Base-by-base conservation (phyloP, 2,888 invertebrate species). In the Periphyllus acericola region DNA sequence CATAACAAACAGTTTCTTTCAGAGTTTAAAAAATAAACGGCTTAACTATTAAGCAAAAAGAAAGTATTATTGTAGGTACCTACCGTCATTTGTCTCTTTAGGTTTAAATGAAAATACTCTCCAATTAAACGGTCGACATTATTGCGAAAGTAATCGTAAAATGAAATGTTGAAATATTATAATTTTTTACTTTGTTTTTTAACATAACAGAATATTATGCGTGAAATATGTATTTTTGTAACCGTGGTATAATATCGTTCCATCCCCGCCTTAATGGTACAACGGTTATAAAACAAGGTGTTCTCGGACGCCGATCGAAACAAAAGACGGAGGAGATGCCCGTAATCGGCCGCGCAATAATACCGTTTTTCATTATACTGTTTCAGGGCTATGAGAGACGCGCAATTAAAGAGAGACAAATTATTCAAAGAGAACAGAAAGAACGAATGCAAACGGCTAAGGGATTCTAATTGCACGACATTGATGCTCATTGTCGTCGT, bases 401-500 rank as follows among this genome's bases (percentile, higher is more conserved):
- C 98, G 0, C 96, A 97, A 91, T 93, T 94, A 88, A 94, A 96
- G 89, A 93, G 97, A 66, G 94, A 95, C 91, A 94, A 95, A 90
- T 93, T 97, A 0, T 95, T 96, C 91, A 94, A 95, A 89, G 96
- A 95, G 91, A 96, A 95, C 91, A 93, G 94, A 75, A 95, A 95
- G 91, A 95, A 94, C 89, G 96, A 96, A 92, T 96, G 96, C 92
- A 95, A 95, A 91, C 94, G 95, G 90, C 92, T 96, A 75, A 92
- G 96, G 79, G 95, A 96, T 91, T 95, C 96, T 0, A 96, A 96
- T 90, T 96, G 96, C 91, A 97, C 96, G 0, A 97, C 97, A 0
- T 92, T 96, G 0, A 97, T 97, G 97, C 92, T 97, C 40, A 96
- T 97, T 52, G 96, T 96, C 0, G 96, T 97, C 0, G 96, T 97